A percentile compares a stretch with the other conserved stretches of the same genome.
phyloP scores from a whole-genome alignment of 2,113 vertebrate genomes.

The Cervus canadensis region DNA sequence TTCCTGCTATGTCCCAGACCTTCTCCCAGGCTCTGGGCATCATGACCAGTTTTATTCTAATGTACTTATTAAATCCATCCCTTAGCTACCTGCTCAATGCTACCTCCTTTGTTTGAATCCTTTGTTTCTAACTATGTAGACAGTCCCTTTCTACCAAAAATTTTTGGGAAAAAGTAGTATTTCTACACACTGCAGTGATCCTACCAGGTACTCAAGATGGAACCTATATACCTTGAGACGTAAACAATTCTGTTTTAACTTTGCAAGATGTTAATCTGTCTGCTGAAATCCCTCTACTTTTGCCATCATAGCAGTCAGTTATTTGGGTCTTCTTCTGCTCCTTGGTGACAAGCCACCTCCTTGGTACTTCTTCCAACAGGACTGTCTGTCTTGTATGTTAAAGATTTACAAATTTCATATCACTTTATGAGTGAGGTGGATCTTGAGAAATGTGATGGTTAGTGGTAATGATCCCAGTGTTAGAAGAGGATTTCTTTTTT shows the following conservation, averaged over 20 bases:
- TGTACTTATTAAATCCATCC: background rate
- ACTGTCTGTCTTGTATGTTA: background rate
- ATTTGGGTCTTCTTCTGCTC: background rate
- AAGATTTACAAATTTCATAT: background rate
- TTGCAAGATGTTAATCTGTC: background rate
- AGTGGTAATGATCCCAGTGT: background rate
- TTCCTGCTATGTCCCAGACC: background rate
- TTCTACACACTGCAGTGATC: background rate
- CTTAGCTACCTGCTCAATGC: background rate
- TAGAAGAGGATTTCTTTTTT: background rate
- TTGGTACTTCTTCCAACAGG: background rate
- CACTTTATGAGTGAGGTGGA: background rate
- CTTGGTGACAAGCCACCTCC: background rate
- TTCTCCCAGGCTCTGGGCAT: background rate
- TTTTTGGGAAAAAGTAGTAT: slow-evolving; percentile 42
- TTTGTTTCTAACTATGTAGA: background rate
- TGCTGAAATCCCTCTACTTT: background rate
- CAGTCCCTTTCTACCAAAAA: slow-evolving; percentile 33
- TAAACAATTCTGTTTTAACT: background rate
- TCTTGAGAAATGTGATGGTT: background rate
- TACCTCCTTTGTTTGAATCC: background rate
- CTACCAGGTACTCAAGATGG: background rate
- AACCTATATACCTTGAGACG: background rate
- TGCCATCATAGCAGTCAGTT: background rate
- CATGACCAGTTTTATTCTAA: background rate